A percentile compares a stretch with the other conserved stretches of the same genome.
Conservation (phyloP, 64 coral and sea anemone genomes). For the Stylophora pistillata region DNA sequence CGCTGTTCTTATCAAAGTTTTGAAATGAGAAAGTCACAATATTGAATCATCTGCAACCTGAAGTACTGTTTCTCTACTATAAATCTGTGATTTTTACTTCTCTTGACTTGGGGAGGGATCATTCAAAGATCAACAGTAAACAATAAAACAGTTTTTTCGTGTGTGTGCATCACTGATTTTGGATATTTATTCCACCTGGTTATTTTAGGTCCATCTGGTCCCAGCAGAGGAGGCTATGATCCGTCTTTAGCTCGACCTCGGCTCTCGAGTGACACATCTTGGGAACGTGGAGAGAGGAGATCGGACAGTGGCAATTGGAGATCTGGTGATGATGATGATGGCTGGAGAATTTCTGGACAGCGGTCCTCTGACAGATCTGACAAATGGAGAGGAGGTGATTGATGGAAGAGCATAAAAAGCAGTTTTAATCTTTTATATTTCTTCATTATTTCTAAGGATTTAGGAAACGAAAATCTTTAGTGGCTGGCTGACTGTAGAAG, state of each 20-base stretch:
- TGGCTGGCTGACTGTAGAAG: too few relatives aligned
- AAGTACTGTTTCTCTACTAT: too few relatives aligned
- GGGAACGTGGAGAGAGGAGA: constrained; percentile 66
- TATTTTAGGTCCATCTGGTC: constrained; percentile 46
- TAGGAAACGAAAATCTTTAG: too few relatives aligned
- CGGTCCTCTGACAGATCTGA: constrained; percentile 73
- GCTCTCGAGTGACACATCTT: constrained; percentile 82
- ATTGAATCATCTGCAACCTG: too few relatives aligned
- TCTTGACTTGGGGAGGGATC: too few relatives aligned
- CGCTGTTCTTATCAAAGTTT: too few relatives aligned
- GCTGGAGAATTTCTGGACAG: constrained; percentile 90
- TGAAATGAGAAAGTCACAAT: too few relatives aligned
- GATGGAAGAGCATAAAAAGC: too few relatives aligned
- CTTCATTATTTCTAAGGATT: too few relatives aligned
- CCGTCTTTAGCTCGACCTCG: constrained; percentile 73
- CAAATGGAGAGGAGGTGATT: constrained; percentile 73
- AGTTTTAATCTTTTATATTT: too few relatives aligned
- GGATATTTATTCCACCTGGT: neutral
- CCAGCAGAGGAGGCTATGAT: constrained; percentile 80
- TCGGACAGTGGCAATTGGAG: constrained; percentile 85
- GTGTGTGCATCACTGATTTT: neutral
- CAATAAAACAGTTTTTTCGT: neutral
- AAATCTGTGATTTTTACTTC: too few relatives aligned
- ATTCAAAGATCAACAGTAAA: too few relatives aligned
- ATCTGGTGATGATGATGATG: constrained; percentile 83